phyloP scores from a whole-genome alignment of 2,888 invertebrate species.

The Drosophila kanekoi region DNA sequence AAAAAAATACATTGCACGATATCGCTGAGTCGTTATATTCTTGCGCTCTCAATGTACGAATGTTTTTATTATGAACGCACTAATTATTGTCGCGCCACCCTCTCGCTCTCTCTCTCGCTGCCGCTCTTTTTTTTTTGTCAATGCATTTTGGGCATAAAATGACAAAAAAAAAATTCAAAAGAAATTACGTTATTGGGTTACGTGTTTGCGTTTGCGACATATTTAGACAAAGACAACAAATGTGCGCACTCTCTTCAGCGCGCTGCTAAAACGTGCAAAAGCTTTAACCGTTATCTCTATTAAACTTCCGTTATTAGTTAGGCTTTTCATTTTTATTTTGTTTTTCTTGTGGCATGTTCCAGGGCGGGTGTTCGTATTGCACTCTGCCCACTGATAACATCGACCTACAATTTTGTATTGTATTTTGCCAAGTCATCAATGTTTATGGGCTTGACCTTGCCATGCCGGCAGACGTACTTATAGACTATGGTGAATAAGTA shows the following conservation, averaged over 20 bases:
- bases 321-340: constrained; percentile 4
- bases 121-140: background rate
- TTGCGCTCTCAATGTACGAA: constrained; percentile 30
- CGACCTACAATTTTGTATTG: constrained; percentile 51
- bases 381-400: constrained; percentile 58
- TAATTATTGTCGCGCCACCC: constrained; percentile 22
- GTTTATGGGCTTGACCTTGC: constrained; percentile 78
- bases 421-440: constrained; percentile 76
- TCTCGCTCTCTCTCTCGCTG: background rate
- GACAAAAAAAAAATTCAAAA: constrained; percentile 1
- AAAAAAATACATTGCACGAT: constrained; percentile 36
- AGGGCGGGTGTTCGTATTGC: constrained; percentile 36
- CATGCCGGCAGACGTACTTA: constrained; percentile 44
- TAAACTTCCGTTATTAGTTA: constrained; percentile 59
- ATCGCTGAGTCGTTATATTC: constrained; percentile 52
- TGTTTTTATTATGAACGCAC: constrained; percentile 28
- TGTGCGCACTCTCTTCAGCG: constrained; percentile 10
- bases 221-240: constrained; percentile 15
- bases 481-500: constrained; percentile 4
- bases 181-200: constrained; percentile 53
- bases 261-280: constrained; percentile 50
- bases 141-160: constrained; percentile 35
- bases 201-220: constrained; percentile 42
- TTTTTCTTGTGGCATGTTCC: constrained; percentile 22
- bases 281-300: constrained; percentile 56